phyloP scores from a whole-genome alignment of 2,888 invertebrate genomes.

The Epinotia bilunana region DNA sequence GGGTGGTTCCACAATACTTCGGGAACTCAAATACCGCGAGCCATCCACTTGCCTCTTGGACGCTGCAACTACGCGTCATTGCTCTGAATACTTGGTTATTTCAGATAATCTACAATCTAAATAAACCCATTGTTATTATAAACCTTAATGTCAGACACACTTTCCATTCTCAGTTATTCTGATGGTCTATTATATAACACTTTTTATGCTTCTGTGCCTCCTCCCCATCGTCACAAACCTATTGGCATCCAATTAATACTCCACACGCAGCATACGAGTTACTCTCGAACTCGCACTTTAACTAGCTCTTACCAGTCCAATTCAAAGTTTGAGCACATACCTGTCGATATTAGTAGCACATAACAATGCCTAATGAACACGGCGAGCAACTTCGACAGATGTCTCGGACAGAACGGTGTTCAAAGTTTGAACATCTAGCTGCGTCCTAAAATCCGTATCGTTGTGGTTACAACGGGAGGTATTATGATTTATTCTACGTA shows the following conservation, averaged over 20 bases:
- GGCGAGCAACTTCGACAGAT: conserved; percentile 62
- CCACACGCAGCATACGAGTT: neutral
- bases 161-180: too few relatives aligned
- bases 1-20: too few relatives aligned
- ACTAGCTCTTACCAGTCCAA: neutral
- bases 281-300: neutral
- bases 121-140: too few relatives aligned
- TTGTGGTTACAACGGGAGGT: conserved; percentile 24
- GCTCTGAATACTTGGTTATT: too few relatives aligned
- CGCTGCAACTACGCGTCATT: too few relatives aligned
- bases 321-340: conserved; percentile 21
- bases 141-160: too few relatives aligned
- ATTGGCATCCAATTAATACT: too few relatives aligned
- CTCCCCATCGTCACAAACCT: neutral
- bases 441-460: conserved; percentile 42
- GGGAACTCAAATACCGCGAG: too few relatives aligned
- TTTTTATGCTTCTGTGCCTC: neutral
- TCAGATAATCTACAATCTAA: too few relatives aligned
- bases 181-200: too few relatives aligned
- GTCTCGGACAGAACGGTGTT: conserved; percentile 57
- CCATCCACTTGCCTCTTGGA: too few relatives aligned
- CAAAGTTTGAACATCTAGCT: conserved; percentile 53
- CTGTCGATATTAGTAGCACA: conserved; percentile 24
- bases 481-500: neutral
- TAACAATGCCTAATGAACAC: conserved; percentile 45